Evolutionary conservation across 2,113 vertebrate species (phyloP).

Genomic region (Spermophilus dauricus): DNA sequence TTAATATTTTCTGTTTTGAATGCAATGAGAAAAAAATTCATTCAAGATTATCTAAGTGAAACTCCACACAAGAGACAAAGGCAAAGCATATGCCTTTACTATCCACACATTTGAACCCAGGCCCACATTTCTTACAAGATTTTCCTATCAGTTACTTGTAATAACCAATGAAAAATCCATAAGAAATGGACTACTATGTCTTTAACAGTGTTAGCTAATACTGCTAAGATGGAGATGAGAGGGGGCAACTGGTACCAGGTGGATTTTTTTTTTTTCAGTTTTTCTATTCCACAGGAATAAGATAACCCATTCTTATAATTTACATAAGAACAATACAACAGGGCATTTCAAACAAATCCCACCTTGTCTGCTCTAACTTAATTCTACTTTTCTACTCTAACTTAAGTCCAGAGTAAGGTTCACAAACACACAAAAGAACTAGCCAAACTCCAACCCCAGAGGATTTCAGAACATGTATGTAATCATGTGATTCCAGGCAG

Average conservation of each 20-base stretch:
- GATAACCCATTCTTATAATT: neutral
- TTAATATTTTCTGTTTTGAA: neutral
- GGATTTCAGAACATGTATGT: neutral
- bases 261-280: neutral
- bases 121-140: neutral
- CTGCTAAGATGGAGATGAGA: neutral
- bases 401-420: neutral
- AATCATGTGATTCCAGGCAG: neutral
- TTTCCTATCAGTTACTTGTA: neutral
- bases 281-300: slow-evolving; percentile 7
- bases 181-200: neutral
- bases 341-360: neutral
- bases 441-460: neutral
- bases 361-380: neutral
- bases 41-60: slow-evolving; percentile 11
- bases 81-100: neutral
- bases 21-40: neutral
- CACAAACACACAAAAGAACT: neutral
- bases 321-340: neutral
- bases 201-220: neutral
- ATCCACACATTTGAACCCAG: neutral
- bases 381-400: neutral
- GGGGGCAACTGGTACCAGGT: neutral
- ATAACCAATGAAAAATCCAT: neutral
- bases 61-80: neutral